Conservation (phyloP, 2,797 vertebrate genomes). For the Darevskia mixta region DNA sequence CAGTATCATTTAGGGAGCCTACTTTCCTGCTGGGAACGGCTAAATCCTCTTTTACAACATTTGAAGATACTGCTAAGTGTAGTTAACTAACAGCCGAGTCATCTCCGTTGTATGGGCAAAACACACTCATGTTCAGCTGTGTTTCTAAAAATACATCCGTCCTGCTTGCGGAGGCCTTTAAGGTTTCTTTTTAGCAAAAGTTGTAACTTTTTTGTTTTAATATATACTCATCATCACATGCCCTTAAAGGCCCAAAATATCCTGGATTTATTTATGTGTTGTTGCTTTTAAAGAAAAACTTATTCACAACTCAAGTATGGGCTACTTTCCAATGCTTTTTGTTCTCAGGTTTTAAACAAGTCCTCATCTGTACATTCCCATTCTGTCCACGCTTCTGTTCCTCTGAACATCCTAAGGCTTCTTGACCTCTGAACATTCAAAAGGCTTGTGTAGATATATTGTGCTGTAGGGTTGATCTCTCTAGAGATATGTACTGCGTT, state of each 20-base stretch:
- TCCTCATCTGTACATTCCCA: not conserved
- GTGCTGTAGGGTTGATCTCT: not conserved
- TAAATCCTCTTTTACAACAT: constrained; percentile 18
- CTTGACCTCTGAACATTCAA: not conserved
- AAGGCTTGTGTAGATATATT: not conserved
- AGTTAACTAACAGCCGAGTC: not conserved
- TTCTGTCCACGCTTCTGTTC: not conserved
- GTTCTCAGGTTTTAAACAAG: not conserved
- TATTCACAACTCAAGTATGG: not conserved
- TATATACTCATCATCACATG: not conserved
- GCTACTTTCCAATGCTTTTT: not conserved
- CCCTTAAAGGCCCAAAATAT: not conserved
- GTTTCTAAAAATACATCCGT: not conserved
- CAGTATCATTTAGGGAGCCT: not conserved
- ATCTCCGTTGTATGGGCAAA: not conserved
- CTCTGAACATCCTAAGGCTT: not conserved
- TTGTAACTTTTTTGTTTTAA: not conserved
- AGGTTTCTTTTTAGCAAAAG: not conserved
- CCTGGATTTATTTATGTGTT: not conserved
- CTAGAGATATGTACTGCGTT: not conserved
- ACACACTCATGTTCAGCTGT: not conserved
- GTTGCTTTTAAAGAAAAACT: not conserved
- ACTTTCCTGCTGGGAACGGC: not conserved
- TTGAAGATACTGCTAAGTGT: not conserved
- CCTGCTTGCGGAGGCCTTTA: not conserved